phyloP scores from a whole-genome alignment of 2,797 vertebrate species.

The Coluber constrictor region DNA sequence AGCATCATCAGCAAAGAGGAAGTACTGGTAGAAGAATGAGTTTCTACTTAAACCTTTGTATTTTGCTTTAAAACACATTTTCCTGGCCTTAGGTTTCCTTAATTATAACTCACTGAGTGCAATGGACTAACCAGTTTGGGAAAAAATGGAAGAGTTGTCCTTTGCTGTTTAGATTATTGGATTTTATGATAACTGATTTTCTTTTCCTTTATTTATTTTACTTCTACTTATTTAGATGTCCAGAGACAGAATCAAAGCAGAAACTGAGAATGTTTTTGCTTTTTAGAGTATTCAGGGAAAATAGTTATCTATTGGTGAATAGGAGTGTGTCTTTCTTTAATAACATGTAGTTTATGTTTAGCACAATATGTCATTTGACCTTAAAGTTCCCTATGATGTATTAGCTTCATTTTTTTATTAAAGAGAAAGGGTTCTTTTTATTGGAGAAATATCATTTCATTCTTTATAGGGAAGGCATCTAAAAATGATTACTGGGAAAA shows the following conservation, averaged over 20 bases:
- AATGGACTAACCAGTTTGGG: neutral
- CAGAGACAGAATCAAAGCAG: neutral
- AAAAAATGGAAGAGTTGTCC: rapidly evolving
- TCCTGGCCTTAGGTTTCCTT: neutral
- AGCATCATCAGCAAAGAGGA: too few species aligned
- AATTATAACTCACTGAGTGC: neutral
- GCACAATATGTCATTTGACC: slow-evolving; percentile 6
- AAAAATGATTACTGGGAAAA: neutral
- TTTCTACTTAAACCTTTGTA: neutral
- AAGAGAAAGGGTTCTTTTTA: neutral
- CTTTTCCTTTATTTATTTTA: neutral
- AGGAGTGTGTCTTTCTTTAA: neutral
- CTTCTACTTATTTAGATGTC: neutral
- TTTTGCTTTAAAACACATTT: neutral
- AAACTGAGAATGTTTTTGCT: neutral
- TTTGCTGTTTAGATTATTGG: neutral
- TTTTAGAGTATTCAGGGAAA: neutral
- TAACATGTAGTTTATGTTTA: rapidly evolving
- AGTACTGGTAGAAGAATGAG: neutral
- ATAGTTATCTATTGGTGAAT: neutral
- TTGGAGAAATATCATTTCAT: neutral
- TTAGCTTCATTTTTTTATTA: slow-evolving; percentile 22
- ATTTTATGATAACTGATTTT: neutral
- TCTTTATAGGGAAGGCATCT: slow-evolving; percentile 7
- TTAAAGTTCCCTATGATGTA: neutral